A percentile compares a stretch with the other conserved stretches of the same genome.
These are phyloP conservation scores for Phenganax stokvisi DNA, from an alignment of 92 coral and sea anemone species.

Conservation along the genomic window DNA sequence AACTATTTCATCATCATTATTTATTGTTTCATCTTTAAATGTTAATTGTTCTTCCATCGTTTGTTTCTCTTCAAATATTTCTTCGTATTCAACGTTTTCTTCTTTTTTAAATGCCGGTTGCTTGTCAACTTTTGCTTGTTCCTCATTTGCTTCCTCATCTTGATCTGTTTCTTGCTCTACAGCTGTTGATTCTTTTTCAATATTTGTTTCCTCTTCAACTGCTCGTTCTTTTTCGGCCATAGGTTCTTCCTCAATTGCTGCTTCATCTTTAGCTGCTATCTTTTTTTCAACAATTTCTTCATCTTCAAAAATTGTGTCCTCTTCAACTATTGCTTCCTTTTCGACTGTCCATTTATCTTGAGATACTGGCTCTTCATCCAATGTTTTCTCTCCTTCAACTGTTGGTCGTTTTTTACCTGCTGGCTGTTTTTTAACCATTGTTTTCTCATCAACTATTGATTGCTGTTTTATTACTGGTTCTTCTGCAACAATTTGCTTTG, in stretches of 20 bases:
- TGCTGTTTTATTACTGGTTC: not conserved
- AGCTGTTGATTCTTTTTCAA: not conserved
- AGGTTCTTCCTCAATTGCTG: slow-evolving; percentile 66
- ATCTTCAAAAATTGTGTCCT: not conserved
- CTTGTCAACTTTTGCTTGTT: not conserved
- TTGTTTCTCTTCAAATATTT: slow-evolving; percentile 44
- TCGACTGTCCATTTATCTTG: slow-evolving; percentile 11
- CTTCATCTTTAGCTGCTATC: slow-evolving; percentile 52
- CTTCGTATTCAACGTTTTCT: slow-evolving; percentile 35
- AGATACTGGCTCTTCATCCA: not conserved
- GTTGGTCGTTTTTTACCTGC: not conserved
- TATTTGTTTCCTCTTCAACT: not conserved
- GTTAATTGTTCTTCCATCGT: too few relatives aligned
- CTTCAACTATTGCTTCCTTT: slow-evolving; percentile 6
- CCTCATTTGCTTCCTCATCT: slow-evolving; percentile 36
- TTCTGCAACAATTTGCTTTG: not conserved
- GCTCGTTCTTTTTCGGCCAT: slow-evolving; percentile 53
- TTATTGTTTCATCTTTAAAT: not conserved
- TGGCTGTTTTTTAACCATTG: not conserved
- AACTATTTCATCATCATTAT: not conserved
- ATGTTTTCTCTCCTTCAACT: slow-evolving; percentile 7
- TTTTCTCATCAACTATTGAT: not conserved
- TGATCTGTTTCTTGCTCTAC: slow-evolving; percentile 40
- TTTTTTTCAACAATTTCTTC: slow-evolving; percentile 68
- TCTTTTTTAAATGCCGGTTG: not conserved